Evolutionary conservation across 2,797 vertebrate genomes (phyloP).

Genomic region (Gambusia yucatana): DNA sequence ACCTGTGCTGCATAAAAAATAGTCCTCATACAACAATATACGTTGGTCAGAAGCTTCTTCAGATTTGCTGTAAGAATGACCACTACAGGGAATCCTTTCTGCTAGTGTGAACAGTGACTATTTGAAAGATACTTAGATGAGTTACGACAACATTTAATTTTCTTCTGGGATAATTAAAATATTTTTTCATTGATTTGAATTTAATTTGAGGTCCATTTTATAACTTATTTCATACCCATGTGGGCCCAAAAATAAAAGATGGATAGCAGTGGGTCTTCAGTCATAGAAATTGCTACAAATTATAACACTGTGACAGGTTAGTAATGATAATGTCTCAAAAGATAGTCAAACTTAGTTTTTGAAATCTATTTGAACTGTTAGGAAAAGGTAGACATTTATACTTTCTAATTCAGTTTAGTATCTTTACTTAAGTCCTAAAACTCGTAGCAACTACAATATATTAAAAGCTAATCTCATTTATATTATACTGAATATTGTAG

Average conservation of each 20-base stretch:
- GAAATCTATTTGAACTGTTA: not conserved
- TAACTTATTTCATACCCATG: not conserved
- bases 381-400: not conserved
- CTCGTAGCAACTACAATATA: not conserved
- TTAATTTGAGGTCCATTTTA: not conserved
- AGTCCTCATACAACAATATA: too few species aligned
- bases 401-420: not conserved
- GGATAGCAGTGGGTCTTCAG: not conserved
- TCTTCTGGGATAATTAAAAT: not conserved
- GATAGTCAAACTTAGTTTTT: not conserved
- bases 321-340: not conserved
- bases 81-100: not conserved
- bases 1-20: too few species aligned
- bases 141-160: not conserved
- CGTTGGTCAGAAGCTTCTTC: not conserved
- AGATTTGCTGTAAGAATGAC: not conserved
- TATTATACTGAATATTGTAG: not conserved
- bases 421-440: not conserved
- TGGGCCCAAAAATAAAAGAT: not conserved
- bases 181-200: not conserved
- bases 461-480: not conserved
- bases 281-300: not conserved
- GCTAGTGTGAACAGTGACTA: not conserved
- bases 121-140: not conserved
- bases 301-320: not conserved